These are phyloP conservation scores for Bubalus kerabau DNA, from an alignment of 2,113 vertebrate genomes.

Conservation along the genomic window DNA sequence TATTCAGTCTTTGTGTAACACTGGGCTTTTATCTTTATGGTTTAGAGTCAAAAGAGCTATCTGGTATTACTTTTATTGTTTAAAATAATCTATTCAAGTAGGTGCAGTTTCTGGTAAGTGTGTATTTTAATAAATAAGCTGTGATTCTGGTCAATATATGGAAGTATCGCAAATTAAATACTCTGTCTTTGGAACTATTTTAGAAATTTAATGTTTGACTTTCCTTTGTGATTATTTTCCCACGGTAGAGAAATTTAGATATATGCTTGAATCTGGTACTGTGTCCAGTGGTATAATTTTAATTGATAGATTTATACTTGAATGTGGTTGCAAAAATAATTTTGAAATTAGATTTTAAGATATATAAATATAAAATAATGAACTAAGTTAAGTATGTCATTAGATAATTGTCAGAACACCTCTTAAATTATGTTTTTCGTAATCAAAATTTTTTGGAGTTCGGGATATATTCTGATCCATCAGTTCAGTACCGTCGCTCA, in stretches of 20 bases:
- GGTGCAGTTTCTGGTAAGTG: neutral
- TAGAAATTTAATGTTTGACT: neutral
- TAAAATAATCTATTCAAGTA: neutral
- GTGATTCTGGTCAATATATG: neutral
- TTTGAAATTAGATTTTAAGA: neutral
- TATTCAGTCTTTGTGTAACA: neutral
- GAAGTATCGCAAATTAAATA: neutral
- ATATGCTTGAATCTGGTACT: neutral
- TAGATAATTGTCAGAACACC: neutral
- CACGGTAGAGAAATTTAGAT: neutral
- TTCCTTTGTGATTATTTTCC: neutral
- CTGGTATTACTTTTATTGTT: neutral
- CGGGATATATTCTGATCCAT: neutral
- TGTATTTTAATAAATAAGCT: neutral
- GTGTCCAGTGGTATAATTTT: neutral
- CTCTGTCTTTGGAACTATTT: neutral
- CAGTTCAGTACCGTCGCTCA: accelerated
- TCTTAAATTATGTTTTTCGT: neutral
- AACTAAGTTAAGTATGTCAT: neutral
- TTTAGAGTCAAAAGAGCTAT: neutral
- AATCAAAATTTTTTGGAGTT: neutral
- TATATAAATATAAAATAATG: neutral
- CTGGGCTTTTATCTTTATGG: neutral
- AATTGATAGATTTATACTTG: neutral
- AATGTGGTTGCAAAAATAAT: neutral